Evolutionary conservation across 2,888 invertebrate species (phyloP), one percentile per base, ranked within the genome.

Genomic region (Leptopilina myrica): DNA sequence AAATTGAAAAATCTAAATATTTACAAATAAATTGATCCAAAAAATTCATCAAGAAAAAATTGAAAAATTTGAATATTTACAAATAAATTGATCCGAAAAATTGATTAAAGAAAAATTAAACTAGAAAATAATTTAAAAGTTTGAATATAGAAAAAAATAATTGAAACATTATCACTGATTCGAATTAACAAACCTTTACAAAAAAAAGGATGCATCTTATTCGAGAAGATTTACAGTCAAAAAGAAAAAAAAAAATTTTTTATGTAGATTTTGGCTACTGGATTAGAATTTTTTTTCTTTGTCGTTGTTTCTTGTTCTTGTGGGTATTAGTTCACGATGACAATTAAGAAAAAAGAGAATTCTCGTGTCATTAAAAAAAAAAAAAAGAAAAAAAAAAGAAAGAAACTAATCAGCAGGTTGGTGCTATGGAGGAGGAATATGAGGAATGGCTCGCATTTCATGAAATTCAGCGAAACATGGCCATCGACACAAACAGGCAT

Each of bases 371-470:
- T 46, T 15, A 62, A 75, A 33, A 33, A 20, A 20, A 20, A 20
- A 20, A 20, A 20, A 1, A 20, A 20, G 1, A 1, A 20, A 20
- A 20, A 20, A 20, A 20, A 20, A 20, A 20, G 20, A 20, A 20
- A 20, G 20, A 20, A 64, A 33, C 20, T 14, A 53, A 53, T 56
- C 56, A 56, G 79, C 76, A 80, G 86, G 88, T 91, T 91, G 91
- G 90, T 91, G 91, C 91, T 92, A 92, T 88, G 91, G 91, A 86
- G 91, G 91, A 84, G 91, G 90, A 85, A 92, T 91, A 85, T 92
- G 91, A 84, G 91, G 90, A 81, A 92, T 91, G 82, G 89, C 87
- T 84, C 91, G 89, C 85, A 89, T 87, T 88, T 91, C 89, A 87
- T 92, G 92, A 88, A 88, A 92, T 84, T 92, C 92, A 84, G 89